phyloP scores from a whole-genome alignment of 2,113 vertebrate genomes.

The Ptyas mucosa region DNA sequence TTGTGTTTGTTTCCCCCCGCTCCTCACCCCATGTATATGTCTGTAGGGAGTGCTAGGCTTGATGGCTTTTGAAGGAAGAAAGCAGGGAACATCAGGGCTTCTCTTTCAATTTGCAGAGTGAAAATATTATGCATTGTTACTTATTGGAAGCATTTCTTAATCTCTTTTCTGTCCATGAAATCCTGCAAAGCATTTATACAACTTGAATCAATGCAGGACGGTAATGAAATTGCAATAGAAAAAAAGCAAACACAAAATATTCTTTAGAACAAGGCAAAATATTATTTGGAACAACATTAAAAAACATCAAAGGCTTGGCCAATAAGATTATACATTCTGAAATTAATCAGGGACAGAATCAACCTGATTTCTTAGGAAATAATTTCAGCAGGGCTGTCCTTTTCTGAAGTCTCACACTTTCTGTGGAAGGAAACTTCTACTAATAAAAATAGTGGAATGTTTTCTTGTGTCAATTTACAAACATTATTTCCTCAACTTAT shows the following conservation, averaged over 20 bases:
- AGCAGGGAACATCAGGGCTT: too few relatives aligned
- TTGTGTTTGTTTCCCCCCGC: too few relatives aligned
- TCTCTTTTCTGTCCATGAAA: neutral
- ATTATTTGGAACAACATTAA: neutral
- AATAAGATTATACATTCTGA: neutral
- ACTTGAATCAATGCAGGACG: neutral
- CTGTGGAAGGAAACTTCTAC: neutral
- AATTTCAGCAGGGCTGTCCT: neutral
- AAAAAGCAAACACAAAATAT: neutral
- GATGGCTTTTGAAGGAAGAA: neutral
- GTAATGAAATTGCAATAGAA: neutral
- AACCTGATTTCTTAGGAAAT: neutral
- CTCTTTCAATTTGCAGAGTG: neutral
- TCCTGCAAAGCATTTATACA: neutral
- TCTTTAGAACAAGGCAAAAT: neutral
- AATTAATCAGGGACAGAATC: neutral
- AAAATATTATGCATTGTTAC: neutral
- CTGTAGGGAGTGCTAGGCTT: neutral
- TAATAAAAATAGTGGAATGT: neutral
- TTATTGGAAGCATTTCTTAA: neutral
- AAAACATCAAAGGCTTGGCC: neutral
- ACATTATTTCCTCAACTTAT: neutral
- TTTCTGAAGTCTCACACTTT: neutral
- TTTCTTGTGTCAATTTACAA: neutral
- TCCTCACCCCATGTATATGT: neutral